phyloP scores from a whole-genome alignment of 2,113 vertebrate species.

The Daboia siamensis region DNA sequence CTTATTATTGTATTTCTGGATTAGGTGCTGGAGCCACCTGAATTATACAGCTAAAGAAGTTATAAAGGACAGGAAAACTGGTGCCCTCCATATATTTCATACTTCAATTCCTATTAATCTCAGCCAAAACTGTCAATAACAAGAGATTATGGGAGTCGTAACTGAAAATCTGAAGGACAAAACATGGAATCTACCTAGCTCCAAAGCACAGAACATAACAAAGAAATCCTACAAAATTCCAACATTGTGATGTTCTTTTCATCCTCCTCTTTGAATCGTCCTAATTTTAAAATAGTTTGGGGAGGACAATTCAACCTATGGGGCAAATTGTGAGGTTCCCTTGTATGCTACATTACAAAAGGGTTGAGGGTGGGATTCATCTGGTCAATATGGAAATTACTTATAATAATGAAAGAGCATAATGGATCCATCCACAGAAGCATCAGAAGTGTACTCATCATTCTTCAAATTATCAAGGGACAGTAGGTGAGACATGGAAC shows the following conservation, averaged over 20 bases:
- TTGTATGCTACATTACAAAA: neutral
- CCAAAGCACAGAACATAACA: neutral
- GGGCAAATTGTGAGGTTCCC: neutral
- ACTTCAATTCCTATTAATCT: neutral
- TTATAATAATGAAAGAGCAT: neutral
- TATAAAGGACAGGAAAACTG: neutral
- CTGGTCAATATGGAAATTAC: neutral
- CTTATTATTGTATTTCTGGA: neutral
- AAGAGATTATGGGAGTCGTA: neutral
- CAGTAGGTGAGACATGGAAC: neutral
- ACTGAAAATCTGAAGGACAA: neutral
- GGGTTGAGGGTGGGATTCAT: neutral
- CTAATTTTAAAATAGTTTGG: neutral
- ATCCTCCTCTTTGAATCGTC: neutral
- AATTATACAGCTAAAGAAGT: neutral
- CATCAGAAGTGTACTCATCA: neutral
- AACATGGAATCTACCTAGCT: neutral
- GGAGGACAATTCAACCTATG: neutral
- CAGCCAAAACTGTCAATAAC: neutral
- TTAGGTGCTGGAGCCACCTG: neutral
- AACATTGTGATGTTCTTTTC: neutral
- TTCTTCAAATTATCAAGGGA: neutral
- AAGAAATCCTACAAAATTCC: neutral
- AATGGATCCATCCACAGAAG: neutral
- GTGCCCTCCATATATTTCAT: neutral